phyloP scores from a whole-genome alignment of 2,888 invertebrate genomes.

The Yponomeuta cagnagella region DNA sequence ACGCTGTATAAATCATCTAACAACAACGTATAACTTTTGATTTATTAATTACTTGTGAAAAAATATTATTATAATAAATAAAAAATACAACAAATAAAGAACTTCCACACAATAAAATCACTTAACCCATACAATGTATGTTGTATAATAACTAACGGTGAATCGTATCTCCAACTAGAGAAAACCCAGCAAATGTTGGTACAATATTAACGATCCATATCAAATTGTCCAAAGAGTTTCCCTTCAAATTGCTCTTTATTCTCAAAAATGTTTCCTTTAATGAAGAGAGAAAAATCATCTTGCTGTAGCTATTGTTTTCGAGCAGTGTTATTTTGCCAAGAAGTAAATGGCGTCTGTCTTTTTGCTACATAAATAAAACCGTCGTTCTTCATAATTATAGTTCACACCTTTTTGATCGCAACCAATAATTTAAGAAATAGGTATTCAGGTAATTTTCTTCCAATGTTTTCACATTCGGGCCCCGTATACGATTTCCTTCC shows the following conservation, averaged over 20 bases:
- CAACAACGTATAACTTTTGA: neutral
- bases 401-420: neutral
- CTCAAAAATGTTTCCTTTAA: constrained; percentile 16
- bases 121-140: neutral
- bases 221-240: neutral
- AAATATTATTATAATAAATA: too few relatives aligned
- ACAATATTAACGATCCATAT: neutral
- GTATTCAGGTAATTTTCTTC: too few relatives aligned
- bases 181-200: neutral
- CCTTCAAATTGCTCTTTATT: neutral
- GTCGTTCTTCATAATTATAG: neutral
- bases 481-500: too few relatives aligned
- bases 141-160: neutral
- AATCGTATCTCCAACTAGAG: neutral
- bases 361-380: neutral
- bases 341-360: neutral
- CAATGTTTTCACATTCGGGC: too few relatives aligned
- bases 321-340: neutral
- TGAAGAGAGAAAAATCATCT: neutral
- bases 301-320: neutral
- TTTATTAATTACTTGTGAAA: neutral
- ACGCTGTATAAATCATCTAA: too few relatives aligned
- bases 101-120: too few relatives aligned
- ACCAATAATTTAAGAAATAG: neutral
- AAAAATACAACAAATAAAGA: too few relatives aligned